These are phyloP conservation scores for Bubalus kerabau DNA, from an alignment of 2,113 vertebrate genomes.

Conservation along the genomic window DNA sequence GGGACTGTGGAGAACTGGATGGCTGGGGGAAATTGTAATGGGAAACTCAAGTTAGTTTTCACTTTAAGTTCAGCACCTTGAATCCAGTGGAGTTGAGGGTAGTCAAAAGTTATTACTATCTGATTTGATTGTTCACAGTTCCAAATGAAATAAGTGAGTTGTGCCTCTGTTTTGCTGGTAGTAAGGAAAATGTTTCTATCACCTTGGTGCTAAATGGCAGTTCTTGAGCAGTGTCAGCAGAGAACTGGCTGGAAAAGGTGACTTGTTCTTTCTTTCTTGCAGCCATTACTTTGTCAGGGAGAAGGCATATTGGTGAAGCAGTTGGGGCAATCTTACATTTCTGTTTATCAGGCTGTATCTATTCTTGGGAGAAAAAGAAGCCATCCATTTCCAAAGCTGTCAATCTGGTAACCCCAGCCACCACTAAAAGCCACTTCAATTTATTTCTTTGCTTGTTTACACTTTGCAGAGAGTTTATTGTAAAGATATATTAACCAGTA, in stretches of 20 bases:
- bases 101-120: conserved; percentile 60
- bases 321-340: conserved; percentile 36
- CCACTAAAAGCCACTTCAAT: conserved; percentile 65
- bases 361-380: conserved; percentile 50
- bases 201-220: conserved; percentile 29
- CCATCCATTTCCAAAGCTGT: conserved; percentile 49
- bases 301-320: conserved; percentile 33
- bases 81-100: conserved; percentile 38
- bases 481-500: conserved; percentile 68
- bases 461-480: conserved; percentile 62
- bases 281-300: conserved; percentile 49
- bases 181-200: conserved; percentile 30
- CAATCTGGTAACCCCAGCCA: conserved; percentile 57
- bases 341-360: conserved; percentile 56
- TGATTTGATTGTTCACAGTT: conserved; percentile 55
- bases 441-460: conserved; percentile 69
- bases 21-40: conserved; percentile 55
- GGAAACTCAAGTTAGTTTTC: conserved; percentile 63
- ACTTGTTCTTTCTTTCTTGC: neutral
- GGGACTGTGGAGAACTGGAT: conserved; percentile 35
- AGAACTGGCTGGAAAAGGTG: conserved; percentile 21
- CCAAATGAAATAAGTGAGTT: conserved; percentile 48
- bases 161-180: conserved; percentile 19
- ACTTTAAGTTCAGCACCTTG: conserved; percentile 47
- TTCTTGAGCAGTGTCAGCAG: neutral